Percentiles rank a stretch among this genome's conserved stretches.
phyloP scores from a whole-genome alignment of 2,888 invertebrate genomes.

The Siphonodentalium dalli region DNA sequence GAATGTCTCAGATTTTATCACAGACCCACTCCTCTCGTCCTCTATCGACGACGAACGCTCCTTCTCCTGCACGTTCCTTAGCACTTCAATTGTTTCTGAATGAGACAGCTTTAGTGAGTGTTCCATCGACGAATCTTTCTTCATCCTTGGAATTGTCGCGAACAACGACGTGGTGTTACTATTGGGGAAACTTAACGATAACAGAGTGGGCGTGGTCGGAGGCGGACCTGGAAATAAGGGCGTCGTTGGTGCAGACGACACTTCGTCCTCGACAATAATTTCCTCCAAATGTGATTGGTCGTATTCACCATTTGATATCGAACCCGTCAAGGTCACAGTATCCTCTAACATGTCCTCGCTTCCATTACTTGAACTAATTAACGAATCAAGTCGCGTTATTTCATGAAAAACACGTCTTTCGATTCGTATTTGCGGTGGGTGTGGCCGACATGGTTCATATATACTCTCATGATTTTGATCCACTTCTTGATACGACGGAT shows the following conservation, averaged over 20 bases:
- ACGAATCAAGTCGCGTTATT: conserved; percentile 40
- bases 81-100: too few species aligned
- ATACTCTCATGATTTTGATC: conserved; percentile 58
- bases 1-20: too few species aligned
- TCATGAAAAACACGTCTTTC: conserved; percentile 58
- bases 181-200: too few species aligned
- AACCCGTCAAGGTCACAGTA: not conserved
- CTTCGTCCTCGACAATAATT: not conserved
- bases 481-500: conserved; percentile 54
- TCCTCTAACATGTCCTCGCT: conserved; percentile 47
- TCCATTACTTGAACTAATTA: conserved; percentile 55
- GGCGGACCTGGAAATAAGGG: not conserved
- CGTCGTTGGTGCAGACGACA: not conserved
- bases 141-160: too few species aligned
- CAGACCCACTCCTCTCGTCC: too few species aligned
- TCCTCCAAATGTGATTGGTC: not conserved
- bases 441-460: conserved; percentile 45
- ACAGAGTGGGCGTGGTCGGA: too few species aligned
- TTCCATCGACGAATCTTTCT: too few species aligned
- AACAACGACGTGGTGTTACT: too few species aligned
- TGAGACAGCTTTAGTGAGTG: too few species aligned
- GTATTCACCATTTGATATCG: too few species aligned
- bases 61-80: too few species aligned
- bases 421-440: conserved; percentile 57
- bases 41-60: too few species aligned